Evolutionary conservation across 1,140 invertebrate species (phyloP), one percentile per base, ranked within the genome.

Genomic region (Pararge aegeria): DNA sequence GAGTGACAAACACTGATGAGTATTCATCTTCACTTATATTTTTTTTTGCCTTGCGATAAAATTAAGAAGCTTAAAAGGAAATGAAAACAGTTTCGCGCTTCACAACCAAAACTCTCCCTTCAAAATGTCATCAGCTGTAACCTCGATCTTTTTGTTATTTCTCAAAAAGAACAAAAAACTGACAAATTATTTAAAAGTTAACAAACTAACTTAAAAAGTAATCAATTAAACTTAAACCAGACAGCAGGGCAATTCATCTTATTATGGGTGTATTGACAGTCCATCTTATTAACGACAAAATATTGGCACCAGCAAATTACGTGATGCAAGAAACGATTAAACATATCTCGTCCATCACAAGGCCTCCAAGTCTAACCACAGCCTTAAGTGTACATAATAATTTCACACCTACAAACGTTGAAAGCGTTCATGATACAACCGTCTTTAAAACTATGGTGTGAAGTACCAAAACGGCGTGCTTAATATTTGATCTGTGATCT

Each of bases 231-330:
- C 42, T 20, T 46, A 20, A 42, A 46, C 19, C 16, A 20, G 42
- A 20, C 19, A n/a, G 42, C 20, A 18, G 20, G 42, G 42, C 42
- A 46, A 46, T 46, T 20, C 20, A 46, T 46, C 42, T 46, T 20
- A 34, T 34, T 34, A 34, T 20, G 16, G 15, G 18, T 20, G 19
- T 20, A 46, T 46, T 38, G 52, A 53, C 30, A 34, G 34, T 29
- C 15, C 13, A 54, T 40, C 37, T 54, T 40, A 54, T 54, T 54
- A 54, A 54, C 52, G 52, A 40, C n/a, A 52, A 52, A 38, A 54
- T 54, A 27, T 54, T 16, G 42, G 42, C 21, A 38, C 20, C 52
- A 40, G 52, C 40, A 54, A 54, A 54, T 54, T 54, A 54, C 52
- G 37, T 54, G 38, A 42, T 27, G 20, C 37, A 40, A 46, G 42